Evolutionary conservation across 1,140 invertebrate species (phyloP).

Genomic region (Drosophila nasuta): DNA sequence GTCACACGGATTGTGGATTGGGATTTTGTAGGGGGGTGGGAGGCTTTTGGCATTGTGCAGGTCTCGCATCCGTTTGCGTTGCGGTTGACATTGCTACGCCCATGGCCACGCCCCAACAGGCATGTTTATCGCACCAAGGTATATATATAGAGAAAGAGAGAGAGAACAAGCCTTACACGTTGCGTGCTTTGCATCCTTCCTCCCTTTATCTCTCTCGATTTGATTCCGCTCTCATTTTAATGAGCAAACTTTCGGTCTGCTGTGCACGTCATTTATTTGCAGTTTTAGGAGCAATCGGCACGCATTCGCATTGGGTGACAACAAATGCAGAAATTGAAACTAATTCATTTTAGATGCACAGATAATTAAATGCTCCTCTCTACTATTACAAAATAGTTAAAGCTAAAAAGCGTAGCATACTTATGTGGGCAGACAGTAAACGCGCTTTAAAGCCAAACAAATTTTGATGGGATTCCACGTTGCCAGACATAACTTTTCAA

Average conservation of each 20-base stretch:
- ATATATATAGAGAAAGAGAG: not conserved
- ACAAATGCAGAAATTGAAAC: constrained; percentile 32
- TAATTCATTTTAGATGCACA: not conserved
- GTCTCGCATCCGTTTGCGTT: constrained; percentile 60
- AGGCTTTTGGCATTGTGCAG: constrained; percentile 7
- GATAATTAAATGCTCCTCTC: not conserved
- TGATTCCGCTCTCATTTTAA: constrained; percentile 67
- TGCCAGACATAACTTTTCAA: not conserved
- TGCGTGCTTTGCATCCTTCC: constrained; percentile 8
- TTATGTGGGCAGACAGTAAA: not conserved
- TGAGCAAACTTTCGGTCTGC: constrained; percentile 68
- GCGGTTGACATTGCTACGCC: constrained; percentile 75
- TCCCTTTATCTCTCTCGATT: constrained; percentile 15
- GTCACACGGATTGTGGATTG: not conserved
- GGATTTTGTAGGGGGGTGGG: not conserved
- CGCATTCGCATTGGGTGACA: constrained; percentile 13
- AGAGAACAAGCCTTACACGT: constrained; percentile 10
- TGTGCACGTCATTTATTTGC: constrained; percentile 63
- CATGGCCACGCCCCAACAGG: constrained; percentile 44
- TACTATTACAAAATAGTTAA: constrained; percentile 1
- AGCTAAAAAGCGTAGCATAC: not conserved
- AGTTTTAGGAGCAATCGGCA: constrained; percentile 57
- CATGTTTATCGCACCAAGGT: constrained; percentile 25
- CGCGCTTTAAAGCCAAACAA: not conserved
- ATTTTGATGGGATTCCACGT: not conserved